These are phyloP conservation scores for Rhabditoides inermis DNA, from an alignment of 2,888 invertebrate species.

Conservation along the genomic window DNA sequence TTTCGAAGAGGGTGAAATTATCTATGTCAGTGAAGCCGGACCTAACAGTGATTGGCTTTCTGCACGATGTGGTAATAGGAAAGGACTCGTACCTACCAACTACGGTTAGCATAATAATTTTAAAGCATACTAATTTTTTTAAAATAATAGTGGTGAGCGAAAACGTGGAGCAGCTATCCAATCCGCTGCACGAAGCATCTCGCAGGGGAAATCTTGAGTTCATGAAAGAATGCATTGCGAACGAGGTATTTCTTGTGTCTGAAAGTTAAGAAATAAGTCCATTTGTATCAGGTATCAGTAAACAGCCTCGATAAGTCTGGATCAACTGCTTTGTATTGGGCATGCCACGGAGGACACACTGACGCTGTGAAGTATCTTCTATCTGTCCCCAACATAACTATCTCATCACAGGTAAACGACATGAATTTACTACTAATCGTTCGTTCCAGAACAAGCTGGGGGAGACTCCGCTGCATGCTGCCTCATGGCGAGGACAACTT, in stretches of 20 bases:
- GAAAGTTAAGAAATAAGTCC: neutral
- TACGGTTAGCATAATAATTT: slow-evolving; percentile 23
- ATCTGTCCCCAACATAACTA: slow-evolving; percentile 55
- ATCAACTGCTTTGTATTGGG: slow-evolving; percentile 65
- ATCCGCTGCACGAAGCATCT: slow-evolving; percentile 65
- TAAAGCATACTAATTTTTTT: too few relatives aligned
- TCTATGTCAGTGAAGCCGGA: slow-evolving; percentile 41
- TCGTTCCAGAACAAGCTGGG: slow-evolving; percentile 63
- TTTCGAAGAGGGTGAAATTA: slow-evolving; percentile 63
- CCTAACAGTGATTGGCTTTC: slow-evolving; percentile 36
- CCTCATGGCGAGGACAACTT: slow-evolving; percentile 61
- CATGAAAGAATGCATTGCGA: slow-evolving; percentile 60
- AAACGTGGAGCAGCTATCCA: slow-evolving; percentile 58
- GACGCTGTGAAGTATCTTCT: slow-evolving; percentile 60
- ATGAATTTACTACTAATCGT: neutral
- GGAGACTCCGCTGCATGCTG: slow-evolving; percentile 63
- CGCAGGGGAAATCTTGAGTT: slow-evolving; percentile 63
- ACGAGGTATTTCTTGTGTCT: slow-evolving; percentile 56
- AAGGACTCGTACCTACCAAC: slow-evolving; percentile 34
- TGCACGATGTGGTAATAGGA: slow-evolving; percentile 32
- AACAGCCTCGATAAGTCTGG: slow-evolving; percentile 64
- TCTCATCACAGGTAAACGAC: slow-evolving; percentile 55
- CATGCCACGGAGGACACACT: slow-evolving; percentile 62
- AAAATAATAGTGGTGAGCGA: slow-evolving; percentile 43
- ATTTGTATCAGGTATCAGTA: slow-evolving; percentile 57